Evolutionary conservation across 2,888 invertebrate genomes (phyloP), one percentile per base, ranked within the genome.

Genomic region (Eupithecia pulchellata): DNA sequence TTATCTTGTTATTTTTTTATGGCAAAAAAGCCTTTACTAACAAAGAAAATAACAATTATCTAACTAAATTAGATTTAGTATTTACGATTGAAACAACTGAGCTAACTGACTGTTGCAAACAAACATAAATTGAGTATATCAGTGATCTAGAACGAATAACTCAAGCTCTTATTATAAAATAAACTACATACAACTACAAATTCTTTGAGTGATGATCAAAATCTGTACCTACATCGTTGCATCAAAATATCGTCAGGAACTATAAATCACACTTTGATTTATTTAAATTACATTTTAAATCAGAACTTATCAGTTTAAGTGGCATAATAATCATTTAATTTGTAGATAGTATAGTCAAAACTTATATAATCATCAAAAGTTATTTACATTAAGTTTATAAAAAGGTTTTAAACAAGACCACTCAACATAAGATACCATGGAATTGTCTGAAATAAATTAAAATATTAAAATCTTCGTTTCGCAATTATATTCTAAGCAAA

Each of bases 361-460:
- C 13, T 11, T 13, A 52, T 52, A 25, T 11, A 52, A 25, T 52
- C 25, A 52, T 25, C 25, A 52, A 52, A 25, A 52, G 25, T 25
- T 52, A 25, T 25, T 25, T 1, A 52, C 25, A 47, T 25, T 25
- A 52, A 25, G 4, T 11, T 20, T 2, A 20, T 1, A n/a, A 0
- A 42, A 42, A n/a, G n/a, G 11, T 52, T 25, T 13, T 52, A 13
- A 30, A 60, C 29, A 60, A 29, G n/a, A 60, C 13, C 11, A 58
- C 1, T 58, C 1, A 27, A 17, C 2, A 58, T 29, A 30, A 58
- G 17, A 17, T 64, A 62, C 77, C 78, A 77, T 78, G 78, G 75
- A 79, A 76, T 74, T 75, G 78, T 66, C 73, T 71, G 58, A 71
- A 74, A 73, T 76, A 73, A 72, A 77, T 75, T 52, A 66, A 64